Conservation (phyloP, 1,140 invertebrate genomes). For the Cherax destructor region DNA sequence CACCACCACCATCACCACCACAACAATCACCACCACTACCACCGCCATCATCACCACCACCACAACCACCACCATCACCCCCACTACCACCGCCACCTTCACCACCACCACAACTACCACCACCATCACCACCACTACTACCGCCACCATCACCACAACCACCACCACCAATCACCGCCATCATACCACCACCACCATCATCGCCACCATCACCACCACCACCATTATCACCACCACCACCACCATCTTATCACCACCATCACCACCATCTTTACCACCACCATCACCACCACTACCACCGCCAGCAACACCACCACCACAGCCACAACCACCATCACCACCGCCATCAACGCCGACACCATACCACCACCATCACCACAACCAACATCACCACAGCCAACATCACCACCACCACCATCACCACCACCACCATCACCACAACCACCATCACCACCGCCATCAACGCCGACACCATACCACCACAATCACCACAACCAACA, state of each 20-base stretch:
- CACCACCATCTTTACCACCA: neutral
- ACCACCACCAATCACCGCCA: conserved; percentile 14
- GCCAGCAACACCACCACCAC: too few species aligned
- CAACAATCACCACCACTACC: too few species aligned
- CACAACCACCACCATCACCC: too few species aligned
- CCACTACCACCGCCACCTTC: too few species aligned
- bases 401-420: too few species aligned
- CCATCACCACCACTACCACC: too few species aligned
- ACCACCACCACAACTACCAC: neutral
- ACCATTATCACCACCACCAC: neutral
- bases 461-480: too few species aligned
- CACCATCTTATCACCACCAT: conserved; percentile 10
- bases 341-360: neutral
- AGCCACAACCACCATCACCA: neutral
- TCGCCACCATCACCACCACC: neutral
- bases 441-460: too few species aligned
- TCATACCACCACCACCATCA: conserved; percentile 7
- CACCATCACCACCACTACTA: neutral
- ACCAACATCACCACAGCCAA: neutral
- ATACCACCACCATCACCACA: neutral
- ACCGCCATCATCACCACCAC: too few species aligned
- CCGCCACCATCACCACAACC: neutral
- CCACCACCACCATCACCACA: too few species aligned
- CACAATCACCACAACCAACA: too few species aligned
- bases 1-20: neutral